Evolutionary conservation across 2,888 invertebrate species (phyloP).

Genomic region (Patella depressa): DNA sequence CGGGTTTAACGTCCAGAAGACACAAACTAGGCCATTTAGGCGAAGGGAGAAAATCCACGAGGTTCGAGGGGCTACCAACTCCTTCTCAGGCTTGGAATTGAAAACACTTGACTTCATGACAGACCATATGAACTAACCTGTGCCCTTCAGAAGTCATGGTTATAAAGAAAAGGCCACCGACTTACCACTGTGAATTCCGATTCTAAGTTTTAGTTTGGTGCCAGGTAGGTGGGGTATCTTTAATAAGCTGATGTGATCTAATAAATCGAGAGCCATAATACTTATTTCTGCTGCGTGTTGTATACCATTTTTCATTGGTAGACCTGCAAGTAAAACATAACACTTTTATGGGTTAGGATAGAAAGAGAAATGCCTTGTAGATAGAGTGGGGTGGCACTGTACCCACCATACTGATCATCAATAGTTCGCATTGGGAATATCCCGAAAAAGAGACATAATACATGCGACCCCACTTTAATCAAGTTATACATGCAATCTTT

Average conservation of each 20-base stretch:
- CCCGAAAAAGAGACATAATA: too few relatives aligned
- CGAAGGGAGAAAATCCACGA: constrained; percentile 39
- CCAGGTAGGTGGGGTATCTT: constrained; percentile 59
- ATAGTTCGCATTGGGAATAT: too few relatives aligned
- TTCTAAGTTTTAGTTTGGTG: constrained; percentile 48
- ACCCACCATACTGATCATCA: too few relatives aligned
- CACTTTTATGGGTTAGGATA: not conserved
- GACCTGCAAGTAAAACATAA: constrained; percentile 38
- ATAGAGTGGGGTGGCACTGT: too few relatives aligned
- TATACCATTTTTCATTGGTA: constrained; percentile 51
- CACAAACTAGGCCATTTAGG: too few relatives aligned
- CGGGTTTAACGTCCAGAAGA: too few relatives aligned
- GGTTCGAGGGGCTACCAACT: constrained; percentile 45
- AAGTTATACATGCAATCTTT: too few relatives aligned
- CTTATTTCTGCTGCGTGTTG: constrained; percentile 54
- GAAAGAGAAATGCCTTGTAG: too few relatives aligned
- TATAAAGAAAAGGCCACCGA: not conserved
- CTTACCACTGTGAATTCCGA: constrained; percentile 57
- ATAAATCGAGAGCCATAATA: constrained; percentile 49
- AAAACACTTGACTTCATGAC: constrained; percentile 51
- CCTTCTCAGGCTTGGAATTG: constrained; percentile 51
- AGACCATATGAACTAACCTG: constrained; percentile 49
- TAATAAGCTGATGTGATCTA: constrained; percentile 46
- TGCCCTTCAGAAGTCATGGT: not conserved
- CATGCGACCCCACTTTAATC: too few relatives aligned